phyloP scores from a whole-genome alignment of 1,140 invertebrate genomes.

The Drosophila bipectinata region DNA sequence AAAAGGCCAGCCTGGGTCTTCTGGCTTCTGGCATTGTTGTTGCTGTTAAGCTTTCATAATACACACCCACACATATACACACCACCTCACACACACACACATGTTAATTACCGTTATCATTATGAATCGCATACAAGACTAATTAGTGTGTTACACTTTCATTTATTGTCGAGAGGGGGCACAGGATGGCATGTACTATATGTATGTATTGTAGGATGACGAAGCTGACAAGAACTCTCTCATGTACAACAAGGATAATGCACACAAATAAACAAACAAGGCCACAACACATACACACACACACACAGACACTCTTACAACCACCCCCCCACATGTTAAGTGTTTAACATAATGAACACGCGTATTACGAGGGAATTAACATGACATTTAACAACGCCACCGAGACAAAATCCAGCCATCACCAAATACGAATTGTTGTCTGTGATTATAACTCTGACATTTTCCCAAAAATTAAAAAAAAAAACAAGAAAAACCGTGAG shows the following conservation, averaged over 20 bases:
- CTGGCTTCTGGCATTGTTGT: neutral
- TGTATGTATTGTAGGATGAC: slow-evolving; percentile 5
- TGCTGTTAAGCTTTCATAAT: slow-evolving; percentile 30
- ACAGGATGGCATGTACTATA: slow-evolving; percentile 8
- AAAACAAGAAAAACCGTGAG: neutral
- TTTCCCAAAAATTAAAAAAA: neutral
- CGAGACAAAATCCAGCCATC: slow-evolving; percentile 40
- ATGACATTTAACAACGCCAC: slow-evolving; percentile 74
- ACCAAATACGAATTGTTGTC: slow-evolving; percentile 46
- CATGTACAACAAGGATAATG: slow-evolving; percentile 27
- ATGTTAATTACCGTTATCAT: slow-evolving; percentile 81
- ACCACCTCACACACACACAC: slow-evolving; percentile 31
- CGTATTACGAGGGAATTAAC: slow-evolving; percentile 77
- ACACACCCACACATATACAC: slow-evolving; percentile 23
- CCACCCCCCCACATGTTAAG: slow-evolving; percentile 37
- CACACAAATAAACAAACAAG: slow-evolving; percentile 12
- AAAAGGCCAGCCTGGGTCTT: neutral
- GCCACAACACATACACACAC: neutral
- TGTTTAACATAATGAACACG: slow-evolving; percentile 82
- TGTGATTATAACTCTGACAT: slow-evolving; percentile 56
- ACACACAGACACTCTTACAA: neutral
- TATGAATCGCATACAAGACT: slow-evolving; percentile 79
- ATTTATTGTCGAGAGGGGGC: slow-evolving; percentile 61
- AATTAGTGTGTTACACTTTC: slow-evolving; percentile 81
- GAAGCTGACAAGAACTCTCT: slow-evolving; percentile 34